Evolutionary conservation across 2,888 invertebrate genomes (phyloP), one percentile per base, ranked within the genome.

Genomic region (Patella ulyssiponensis): DNA sequence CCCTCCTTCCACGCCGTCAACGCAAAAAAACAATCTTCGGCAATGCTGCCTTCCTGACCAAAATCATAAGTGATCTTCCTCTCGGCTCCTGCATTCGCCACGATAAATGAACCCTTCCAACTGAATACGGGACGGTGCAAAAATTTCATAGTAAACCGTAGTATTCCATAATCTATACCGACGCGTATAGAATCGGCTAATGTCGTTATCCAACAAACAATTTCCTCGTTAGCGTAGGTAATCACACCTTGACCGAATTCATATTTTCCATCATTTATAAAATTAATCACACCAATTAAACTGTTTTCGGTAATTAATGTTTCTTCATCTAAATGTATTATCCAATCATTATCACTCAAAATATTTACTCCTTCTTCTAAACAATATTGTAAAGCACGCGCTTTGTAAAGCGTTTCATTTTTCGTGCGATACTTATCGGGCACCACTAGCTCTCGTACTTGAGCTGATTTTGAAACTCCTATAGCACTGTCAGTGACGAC

Each of bases 281-380:
- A 89, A 80, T 89, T 88, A 14, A 88, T 82, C n/a, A 88, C 87
- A 20, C 89, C 89, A 44, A 87, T 85, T 17, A 88, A 84, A 17
- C 87, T 85, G 7, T 86, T 84, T 73, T 87, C 87, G 3, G 89
- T 88, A 44, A 89, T 79, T 0, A 89, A 69, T 1, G 88, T 88
- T 80, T 89, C 89, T 79, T 89, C 89, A 77, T 89, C 89, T 51
- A 89, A 78, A 79, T 89, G 89, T 2, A 89, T 86, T 33, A 89
- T 87, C 88, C 88, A 89, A 78, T 89, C 89, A 77, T 86, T 85
- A 44, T 88, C 85, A 1, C 83, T 82, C 20, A 89, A 76, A 44
- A 86, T 82, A 74, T 87, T 64, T 20, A 64, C 75, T 72, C 78
- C 76, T 3, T 75, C 73, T 73, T 86, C 87, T 14, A 88, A 80